Base-by-base conservation (phyloP, 1,140 invertebrate genomes). In the Luehdorfia chinensis region DNA sequence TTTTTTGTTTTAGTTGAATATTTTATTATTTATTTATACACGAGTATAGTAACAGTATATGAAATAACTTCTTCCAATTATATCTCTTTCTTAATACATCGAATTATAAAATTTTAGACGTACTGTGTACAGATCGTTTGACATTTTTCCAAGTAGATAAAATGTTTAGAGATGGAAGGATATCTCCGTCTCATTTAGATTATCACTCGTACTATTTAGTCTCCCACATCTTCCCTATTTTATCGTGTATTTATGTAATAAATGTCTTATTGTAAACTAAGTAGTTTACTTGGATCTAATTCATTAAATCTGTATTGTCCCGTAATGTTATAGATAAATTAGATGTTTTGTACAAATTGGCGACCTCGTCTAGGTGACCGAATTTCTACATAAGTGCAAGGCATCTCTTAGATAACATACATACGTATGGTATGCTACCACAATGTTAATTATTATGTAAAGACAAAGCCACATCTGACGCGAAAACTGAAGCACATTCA, bases 21-120 rank as follows among this genome's bases (percentile, higher is more conserved):
- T 86, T 84, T 86, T 86, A 84, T 86, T 86, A 86, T 86, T 86
- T 86, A 84, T 84, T 86, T 81, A 75, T 80, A 78, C 59, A 72
- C 41, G 47, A 69, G 55, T 65, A 62, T 67, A 65, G 65, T 55
- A 67, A 54, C 53, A 66, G 67, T 70, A 50, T 67, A 50, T 70
- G 62, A 47, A 49, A 60, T 71, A 61, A 59, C 64, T 68, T 59
- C 49, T 57, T 59, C 52, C 47, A 58, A 28, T 51, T 63, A 48
- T 60, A 62, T 61, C 39, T 66, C 50, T 63, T 58, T 61, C 53
- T 68, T 44, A 62, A 59, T 70, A 71, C 71, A 77, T 79, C 68
- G 69, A 74, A 84, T 45, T 56, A 48, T 59, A 49, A 31, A 55
- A 51, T 45, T 32, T 44, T 59, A 69, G 52, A 25, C 48, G 47